Evolutionary conservation across 2,888 invertebrate genomes (phyloP), one percentile per base, ranked within the genome.

Genomic region (Micropterix aruncella): DNA sequence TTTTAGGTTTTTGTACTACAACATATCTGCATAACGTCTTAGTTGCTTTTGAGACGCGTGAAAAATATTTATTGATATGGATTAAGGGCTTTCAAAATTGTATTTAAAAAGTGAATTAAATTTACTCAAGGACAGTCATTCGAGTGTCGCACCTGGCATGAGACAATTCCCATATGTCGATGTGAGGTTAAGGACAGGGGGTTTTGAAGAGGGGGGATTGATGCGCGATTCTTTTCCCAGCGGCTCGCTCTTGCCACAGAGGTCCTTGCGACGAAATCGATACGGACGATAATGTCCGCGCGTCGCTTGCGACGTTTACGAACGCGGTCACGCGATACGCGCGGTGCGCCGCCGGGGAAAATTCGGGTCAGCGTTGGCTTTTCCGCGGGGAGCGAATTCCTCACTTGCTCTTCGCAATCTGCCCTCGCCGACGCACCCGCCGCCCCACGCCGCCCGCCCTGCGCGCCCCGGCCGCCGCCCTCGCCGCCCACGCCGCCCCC

Each of bases 241-340:
- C 5, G 27, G 27, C 27, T 27, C n/a, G n/a, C n/a, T n/a, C n/a
- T n/a, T n/a, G n/a, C n/a, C 12, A 27, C 5, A 27, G 12, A 27
- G 7, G 27, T 27, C 27, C 27, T 27, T 27, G 7, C 5, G 27
- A 12, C 5, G 27, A 27, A 27, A 27, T 27, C 27, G 27, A 27
- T 27, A 27, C 27, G 27, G 27, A 12, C 27, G 12, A 27, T 27
- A 27, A 27, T 42, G 44, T 44, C 37, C 41, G 36, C 38, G 47
- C 41, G 44, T 36, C 41, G 19, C 37, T 37, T 16, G 42, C 45
- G 45, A 41, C 44, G 46, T 41, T 41, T 27, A 39, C 27, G 38
- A 27, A 41, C 27, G 27, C 5, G 7, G 27, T 12, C 7, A 7
- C 27, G 27, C 27, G 27, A 27, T 12, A 12, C 27, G 5, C 27